Conservation (phyloP, 2,888 invertebrate genomes). For the Chalcis sispes region DNA sequence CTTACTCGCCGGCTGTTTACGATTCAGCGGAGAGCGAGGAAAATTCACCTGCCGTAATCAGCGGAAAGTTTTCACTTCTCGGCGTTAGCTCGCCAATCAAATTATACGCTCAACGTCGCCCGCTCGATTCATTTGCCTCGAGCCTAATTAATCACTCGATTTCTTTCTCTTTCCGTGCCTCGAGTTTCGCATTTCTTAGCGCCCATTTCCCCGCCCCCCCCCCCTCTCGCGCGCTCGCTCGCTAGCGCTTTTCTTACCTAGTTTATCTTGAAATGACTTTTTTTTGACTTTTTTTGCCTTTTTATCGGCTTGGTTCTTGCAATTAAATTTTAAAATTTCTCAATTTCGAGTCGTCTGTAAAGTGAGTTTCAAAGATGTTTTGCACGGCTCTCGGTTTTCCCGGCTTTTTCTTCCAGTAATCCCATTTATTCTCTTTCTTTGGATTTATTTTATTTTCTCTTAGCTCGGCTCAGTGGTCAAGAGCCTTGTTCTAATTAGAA, state of each 20-base stretch:
- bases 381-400: too few relatives aligned
- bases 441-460: constrained; percentile 51
- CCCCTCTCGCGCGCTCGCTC: background rate
- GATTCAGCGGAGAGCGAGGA: background rate
- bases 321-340: constrained; percentile 46
- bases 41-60: background rate
- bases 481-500: constrained; percentile 48
- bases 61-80: background rate
- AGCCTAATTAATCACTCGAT: background rate
- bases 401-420: constrained; percentile 5
- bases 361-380: too few relatives aligned
- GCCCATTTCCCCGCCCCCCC: background rate
- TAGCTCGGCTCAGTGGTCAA: constrained; percentile 36
- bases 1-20: background rate
- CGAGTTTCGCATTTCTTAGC: background rate
- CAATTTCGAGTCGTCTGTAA: constrained; percentile 14
- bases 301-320: constrained; percentile 5
- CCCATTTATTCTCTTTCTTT: constrained; percentile 13
- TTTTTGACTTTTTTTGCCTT: background rate
- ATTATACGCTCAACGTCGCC: constrained; percentile 1
- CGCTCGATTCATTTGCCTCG: background rate
- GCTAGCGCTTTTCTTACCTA: background rate
- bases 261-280: background rate
- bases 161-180: background rate
- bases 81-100: background rate